Base-by-base conservation (phyloP, 2,888 invertebrate species). In the Linyphia triangularis region DNA sequence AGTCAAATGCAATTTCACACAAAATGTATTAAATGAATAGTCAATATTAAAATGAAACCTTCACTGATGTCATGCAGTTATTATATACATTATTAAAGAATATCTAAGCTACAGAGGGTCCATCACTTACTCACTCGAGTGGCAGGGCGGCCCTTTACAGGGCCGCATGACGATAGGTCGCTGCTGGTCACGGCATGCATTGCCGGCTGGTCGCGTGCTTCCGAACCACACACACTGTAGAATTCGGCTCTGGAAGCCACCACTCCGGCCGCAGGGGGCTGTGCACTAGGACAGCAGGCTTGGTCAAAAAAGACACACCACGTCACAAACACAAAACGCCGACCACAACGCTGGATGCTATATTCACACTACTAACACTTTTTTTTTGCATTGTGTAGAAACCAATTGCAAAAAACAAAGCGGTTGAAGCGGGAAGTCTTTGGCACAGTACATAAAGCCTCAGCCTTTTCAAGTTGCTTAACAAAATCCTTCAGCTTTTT, bases 211-310 rank as follows among this genome's bases (percentile, higher is more conserved):
- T 91, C 95, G 95, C 91, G 95, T 96, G 24, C 96, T 96, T 6
- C 96, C 96, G 91, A 95, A 96, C 99, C 98, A 99, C 90, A 98
- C 97, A 93, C 99, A 99, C 91, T 96, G 96, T 84, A 99, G 94
- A 91, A 96, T 95, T 91, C 99, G 95, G 92, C 97, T 97, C 93
- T 97, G 96, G 79, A 96, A 95, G 0, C 98, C 98, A 0, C 98
- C 98, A 91, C 95, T 95, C 88, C 95, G 94, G 61, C 96, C 96
- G 92, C 98, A 98, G 0, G 95, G 94, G 26, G 97, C 97, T 91
- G 96, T 95, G 92, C 98, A 99, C 92, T 93, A 72, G 81, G 81
- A 79, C 81, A 73, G 81, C 85, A 61, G 70, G 79, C 81, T 81
- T 69, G 65, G 59, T 51, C 59, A 33, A 86, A 67, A 81, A 69